Evolutionary conservation across 1,140 invertebrate species (phyloP).

Genomic region (Phenacoccus solenopsis): DNA sequence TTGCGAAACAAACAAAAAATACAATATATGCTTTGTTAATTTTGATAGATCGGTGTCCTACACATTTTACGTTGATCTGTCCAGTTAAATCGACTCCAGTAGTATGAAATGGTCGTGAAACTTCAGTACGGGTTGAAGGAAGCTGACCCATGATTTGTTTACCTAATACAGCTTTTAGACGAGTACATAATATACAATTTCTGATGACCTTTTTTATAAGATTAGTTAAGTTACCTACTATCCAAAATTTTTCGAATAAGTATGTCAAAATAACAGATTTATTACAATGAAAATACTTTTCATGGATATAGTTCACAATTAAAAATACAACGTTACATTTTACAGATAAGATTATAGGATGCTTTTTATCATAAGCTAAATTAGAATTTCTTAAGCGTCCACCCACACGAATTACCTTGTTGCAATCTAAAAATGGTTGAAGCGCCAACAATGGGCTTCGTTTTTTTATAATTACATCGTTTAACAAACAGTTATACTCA

Average conservation of each 20-base stretch:
- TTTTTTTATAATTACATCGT: neutral
- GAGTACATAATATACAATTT: slow-evolving; percentile 22
- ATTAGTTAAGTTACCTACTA: neutral
- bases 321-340: slow-evolving; percentile 30
- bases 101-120: slow-evolving; percentile 21
- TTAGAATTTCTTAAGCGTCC: slow-evolving; percentile 14
- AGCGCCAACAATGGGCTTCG: slow-evolving; percentile 11
- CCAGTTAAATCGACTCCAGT: neutral
- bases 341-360: slow-evolving; percentile 33
- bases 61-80: neutral
- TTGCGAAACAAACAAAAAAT: neutral
- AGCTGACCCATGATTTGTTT: slow-evolving; percentile 25
- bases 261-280: slow-evolving; percentile 18
- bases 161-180: slow-evolving; percentile 14
- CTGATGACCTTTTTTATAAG: slow-evolving; percentile 10
- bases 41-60: no score
- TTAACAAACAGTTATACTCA: neutral
- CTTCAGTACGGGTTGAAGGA: slow-evolving; percentile 20
- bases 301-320: slow-evolving; percentile 31
- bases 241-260: slow-evolving; percentile 20
- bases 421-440: slow-evolving; percentile 23
- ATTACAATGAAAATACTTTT: slow-evolving; percentile 30
- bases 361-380: slow-evolving; percentile 28
- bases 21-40: neutral
- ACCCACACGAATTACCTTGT: slow-evolving; percentile 21